Evolutionary conservation across 1,140 invertebrate genomes (phyloP).

Genomic region (Leptopilina boulardi): DNA sequence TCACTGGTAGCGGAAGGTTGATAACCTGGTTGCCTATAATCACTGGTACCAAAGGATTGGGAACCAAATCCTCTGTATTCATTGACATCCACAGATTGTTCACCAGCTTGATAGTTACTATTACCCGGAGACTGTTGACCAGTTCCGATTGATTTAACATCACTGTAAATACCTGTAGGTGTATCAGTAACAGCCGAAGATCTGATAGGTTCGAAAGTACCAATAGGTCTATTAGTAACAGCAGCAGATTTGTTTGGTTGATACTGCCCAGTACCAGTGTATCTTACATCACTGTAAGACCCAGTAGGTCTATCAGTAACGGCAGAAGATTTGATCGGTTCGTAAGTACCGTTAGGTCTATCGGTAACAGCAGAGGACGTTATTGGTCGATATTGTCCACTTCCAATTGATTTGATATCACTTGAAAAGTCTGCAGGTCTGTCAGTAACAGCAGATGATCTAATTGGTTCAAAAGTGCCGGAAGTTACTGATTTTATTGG

Average conservation of each 20-base stretch:
- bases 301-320: neutral
- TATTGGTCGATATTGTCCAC: no score
- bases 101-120: neutral
- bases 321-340: no score
- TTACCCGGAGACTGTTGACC: neutral
- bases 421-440: neutral
- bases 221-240: no score
- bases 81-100: neutral
- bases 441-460: no score
- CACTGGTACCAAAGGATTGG: neutral
- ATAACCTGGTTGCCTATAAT: neutral
- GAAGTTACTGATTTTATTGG: no score
- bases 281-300: neutral
- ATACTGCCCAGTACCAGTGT: neutral
- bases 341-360: no score
- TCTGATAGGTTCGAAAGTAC: no score
- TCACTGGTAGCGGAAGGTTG: neutral
- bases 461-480: no score
- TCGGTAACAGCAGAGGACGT: no score
- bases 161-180: constrained; percentile 32
- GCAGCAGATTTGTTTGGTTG: neutral
- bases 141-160: constrained; percentile 43
- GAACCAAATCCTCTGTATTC: neutral
- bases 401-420: neutral
- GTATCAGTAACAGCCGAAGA: constrained; percentile 15